Base-by-base conservation (phyloP, 2,888 invertebrate species). In the Hirtodrosophila duncani region DNA sequence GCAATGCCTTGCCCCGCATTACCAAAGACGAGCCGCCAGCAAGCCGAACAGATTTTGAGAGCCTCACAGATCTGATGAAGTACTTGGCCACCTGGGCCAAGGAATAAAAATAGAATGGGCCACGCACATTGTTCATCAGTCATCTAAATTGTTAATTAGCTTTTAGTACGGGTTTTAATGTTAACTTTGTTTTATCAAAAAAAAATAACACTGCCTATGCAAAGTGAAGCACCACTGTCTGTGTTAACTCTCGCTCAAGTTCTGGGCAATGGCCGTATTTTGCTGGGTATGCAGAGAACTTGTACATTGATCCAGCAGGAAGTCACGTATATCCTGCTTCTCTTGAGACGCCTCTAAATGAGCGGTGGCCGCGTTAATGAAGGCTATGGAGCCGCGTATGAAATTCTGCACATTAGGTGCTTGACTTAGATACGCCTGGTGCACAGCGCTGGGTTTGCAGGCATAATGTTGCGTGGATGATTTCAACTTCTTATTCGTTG, bases 41-140 rank as follows among this genome's bases (percentile, higher is more conserved):
- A 71, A 94, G 96, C 67, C 90, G 95, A 82, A 95, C 94, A 17
- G 97, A 97, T 81, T 97, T 97, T 79, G 92, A 90, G 67, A 93
- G 93, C 48, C 85, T 97, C 21, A 94, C 92, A 70, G 97, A 97
- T 85, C 88, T 97, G 21, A 88, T 97, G 78, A 92, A 91, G 63
- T 97, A 97, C 86, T 84, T 95, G 66, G 88, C 91, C 61, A 83
- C 88, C 20, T 87, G 86, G 84, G 83, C 83, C 18, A 86, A 83
- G 51, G 84, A 86, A 55, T 84, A 81, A 30, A 8, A 30, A 14
- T 2, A 8, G 9, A 21, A 38, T n/a, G n/a, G 24, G 14, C 8
- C 3, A 36, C 21, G 26, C 39, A 30, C 24, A 53, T 31, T 21
- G n/a, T n/a, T n/a, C n/a, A n/a, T n/a, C n/a, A n/a, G n/a, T n/a